Conservation (phyloP, 2,113 vertebrate genomes). For the Melanerpes formicivorus region DNA sequence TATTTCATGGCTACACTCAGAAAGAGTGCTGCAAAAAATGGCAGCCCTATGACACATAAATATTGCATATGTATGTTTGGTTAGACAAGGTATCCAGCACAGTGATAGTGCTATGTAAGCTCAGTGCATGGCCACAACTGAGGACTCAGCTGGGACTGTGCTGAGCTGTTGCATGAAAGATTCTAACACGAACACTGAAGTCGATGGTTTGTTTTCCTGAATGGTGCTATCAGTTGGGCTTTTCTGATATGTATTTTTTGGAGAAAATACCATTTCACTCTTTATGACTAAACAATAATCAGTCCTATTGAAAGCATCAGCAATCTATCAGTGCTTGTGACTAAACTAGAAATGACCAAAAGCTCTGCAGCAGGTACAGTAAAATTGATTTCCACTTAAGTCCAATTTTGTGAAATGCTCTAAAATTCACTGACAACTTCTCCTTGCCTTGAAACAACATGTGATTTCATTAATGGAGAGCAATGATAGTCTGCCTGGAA, state of each 20-base stretch:
- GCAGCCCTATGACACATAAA: neutral
- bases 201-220: neutral
- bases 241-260: neutral
- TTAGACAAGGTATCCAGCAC: neutral
- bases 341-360: neutral
- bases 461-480: neutral
- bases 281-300: neutral
- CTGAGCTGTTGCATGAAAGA: neutral
- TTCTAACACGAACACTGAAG: neutral
- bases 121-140: neutral
- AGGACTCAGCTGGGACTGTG: neutral
- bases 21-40: neutral
- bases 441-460: neutral
- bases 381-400: neutral
- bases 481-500: neutral
- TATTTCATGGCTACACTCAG: neutral
- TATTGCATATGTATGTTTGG: neutral
- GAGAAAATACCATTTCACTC: neutral
- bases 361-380: neutral
- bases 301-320: neutral
- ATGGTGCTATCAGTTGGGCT: neutral
- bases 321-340: neutral
- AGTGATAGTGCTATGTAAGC: neutral
- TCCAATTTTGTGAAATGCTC: accelerated
- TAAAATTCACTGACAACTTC: neutral